Evolutionary conservation across 2,797 vertebrate genomes (phyloP).

Genomic region (Acipenser ruthenus): DNA sequence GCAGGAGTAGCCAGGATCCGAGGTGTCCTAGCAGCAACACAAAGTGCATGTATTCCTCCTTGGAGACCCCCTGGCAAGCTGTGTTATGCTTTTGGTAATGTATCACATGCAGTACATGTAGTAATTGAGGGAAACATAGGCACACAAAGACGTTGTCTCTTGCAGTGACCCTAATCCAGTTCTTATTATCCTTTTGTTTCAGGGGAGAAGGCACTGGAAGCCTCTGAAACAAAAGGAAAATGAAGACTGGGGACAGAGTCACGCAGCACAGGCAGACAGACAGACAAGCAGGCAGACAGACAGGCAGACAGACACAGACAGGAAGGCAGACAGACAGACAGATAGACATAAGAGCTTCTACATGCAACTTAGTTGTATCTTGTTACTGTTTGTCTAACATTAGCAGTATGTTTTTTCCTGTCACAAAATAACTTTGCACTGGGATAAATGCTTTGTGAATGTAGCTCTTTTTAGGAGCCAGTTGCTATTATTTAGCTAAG

Average conservation of each 20-base stretch:
- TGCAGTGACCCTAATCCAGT: conserved; percentile 60
- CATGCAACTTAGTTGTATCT: no score
- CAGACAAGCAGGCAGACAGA: conserved; percentile 5
- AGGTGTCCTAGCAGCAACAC: no score
- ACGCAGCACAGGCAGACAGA: conserved; percentile 16
- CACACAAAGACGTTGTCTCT: not conserved
- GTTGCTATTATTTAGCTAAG: no score
- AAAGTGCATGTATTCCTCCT: no score
- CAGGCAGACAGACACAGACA: conserved; percentile 34
- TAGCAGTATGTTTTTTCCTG: no score
- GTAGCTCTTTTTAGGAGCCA: no score
- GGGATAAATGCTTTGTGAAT: no score
- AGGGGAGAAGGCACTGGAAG: conserved; percentile 74
- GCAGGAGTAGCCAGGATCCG: no score
- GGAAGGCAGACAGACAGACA: conserved; percentile 28
- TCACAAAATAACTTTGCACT: no score
- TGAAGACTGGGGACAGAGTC: conserved; percentile 52
- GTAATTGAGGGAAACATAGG: not conserved
- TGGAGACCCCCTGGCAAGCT: no score
- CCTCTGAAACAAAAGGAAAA: conserved; percentile 86
- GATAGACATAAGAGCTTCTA: not conserved
- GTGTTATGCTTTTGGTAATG: conserved; percentile 3
- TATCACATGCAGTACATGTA: not conserved
- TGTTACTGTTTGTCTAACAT: no score
- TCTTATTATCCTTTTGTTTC: conserved; percentile 92